Evolutionary conservation across 2,888 invertebrate genomes (phyloP).

Genomic region (Sussaba pulchella): DNA sequence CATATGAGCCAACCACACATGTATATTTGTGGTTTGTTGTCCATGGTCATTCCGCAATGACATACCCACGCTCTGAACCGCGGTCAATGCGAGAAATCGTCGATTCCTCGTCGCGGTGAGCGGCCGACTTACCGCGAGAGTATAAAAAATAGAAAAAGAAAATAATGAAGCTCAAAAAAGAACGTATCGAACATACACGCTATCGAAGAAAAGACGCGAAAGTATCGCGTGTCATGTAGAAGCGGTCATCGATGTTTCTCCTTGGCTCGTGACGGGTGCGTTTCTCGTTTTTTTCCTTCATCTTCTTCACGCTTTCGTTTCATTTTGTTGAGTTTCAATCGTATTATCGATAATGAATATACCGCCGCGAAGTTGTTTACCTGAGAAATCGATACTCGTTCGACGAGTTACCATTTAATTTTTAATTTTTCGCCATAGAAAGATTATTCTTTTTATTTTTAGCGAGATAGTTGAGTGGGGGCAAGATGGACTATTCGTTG

Average conservation of each 20-base stretch:
- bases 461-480: too few relatives aligned
- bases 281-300: conserved; percentile 14
- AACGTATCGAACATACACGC: too few relatives aligned
- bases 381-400: conserved; percentile 33
- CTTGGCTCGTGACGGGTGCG: conserved; percentile 13
- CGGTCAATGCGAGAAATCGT: conserved; percentile 58
- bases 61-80: conserved; percentile 43
- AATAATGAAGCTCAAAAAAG: too few relatives aligned
- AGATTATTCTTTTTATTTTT: conserved; percentile 8
- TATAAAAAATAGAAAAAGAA: background rate
- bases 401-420: conserved; percentile 27
- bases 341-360: background rate
- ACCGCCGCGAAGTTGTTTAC: background rate
- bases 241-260: conserved; percentile 38
- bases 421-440: conserved; percentile 34
- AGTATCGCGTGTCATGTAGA: conserved; percentile 38
- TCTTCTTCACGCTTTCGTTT: background rate
- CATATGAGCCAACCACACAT: too few relatives aligned
- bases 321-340: background rate
- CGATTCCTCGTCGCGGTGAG: conserved; percentile 12
- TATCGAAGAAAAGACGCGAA: conserved; percentile 11
- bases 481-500: conserved; percentile 22
- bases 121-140: conserved; percentile 1
- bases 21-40: background rate
- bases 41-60: conserved; percentile 35